Evolutionary conservation across 2,113 vertebrate genomes (phyloP), one percentile per base, ranked within the genome.

Genomic region (Rhinopomastus cyanomelas): DNA sequence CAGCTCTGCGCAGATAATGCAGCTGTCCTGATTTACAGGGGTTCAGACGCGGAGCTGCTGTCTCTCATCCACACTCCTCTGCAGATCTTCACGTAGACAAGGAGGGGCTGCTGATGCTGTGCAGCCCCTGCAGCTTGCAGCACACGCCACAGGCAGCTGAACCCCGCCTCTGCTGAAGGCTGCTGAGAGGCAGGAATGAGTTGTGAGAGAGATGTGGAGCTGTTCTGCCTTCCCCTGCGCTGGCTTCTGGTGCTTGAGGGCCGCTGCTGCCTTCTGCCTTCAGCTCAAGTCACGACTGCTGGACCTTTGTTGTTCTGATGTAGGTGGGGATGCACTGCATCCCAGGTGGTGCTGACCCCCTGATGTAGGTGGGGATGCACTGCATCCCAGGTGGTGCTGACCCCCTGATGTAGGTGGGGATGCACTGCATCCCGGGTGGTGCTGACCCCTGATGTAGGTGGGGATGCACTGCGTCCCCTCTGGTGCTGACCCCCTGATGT

Each of bases 1-100:
- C 60, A 87, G 65, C 61, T 93, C 53, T 89, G 7, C 84, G 57
- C 83, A 89, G 85, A 85, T 91, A 92, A 91, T 93, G 85, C 89
- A 94, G 77, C 16, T 9, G 23, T 60, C 67, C 53, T 91, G 75
- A 94, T 92, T 91, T 91, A 60, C 80, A 81, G 85, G 64, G 86
- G 39, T 69, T 71, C 85, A 87, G 76, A 67, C 83, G 46, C 62
- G 64, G 89, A 93, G 64, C 39, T 81, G 53, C 46, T 90, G 11
- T 46, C 29, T 89, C 36, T 74, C 44, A 27, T 11, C 15, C 29
- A 27, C 39, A 34, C 65, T 92, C 52, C 56, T 92, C 56, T 91
- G 82, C 61, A 78, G 65, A 65, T 65, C 72, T 62, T 67, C 32
- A 17, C n/a, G 72, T 15, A 56, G 51, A 65, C 60, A 44, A 74